Conservation (phyloP, 2,888 invertebrate species). For the Volucella bombylans region DNA sequence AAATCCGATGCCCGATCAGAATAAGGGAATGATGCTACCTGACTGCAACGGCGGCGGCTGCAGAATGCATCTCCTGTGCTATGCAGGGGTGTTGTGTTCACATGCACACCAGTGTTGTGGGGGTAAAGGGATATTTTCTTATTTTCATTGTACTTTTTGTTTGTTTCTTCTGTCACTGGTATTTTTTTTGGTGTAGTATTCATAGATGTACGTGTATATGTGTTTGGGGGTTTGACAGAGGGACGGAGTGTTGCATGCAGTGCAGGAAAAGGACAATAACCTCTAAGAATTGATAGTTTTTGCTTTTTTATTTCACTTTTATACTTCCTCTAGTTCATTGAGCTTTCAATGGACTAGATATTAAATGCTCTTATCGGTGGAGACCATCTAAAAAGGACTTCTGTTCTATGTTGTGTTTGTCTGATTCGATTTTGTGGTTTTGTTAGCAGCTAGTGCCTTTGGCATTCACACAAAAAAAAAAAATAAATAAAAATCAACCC, state of each 20-base stretch:
- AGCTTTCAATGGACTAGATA: constrained; percentile 48
- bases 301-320: constrained; percentile 40
- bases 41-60: not conserved
- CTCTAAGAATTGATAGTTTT: constrained; percentile 65
- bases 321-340: constrained; percentile 59
- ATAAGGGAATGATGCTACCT: constrained; percentile 10
- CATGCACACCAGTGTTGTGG: constrained; percentile 24
- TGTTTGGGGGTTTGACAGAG: not conserved
- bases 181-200: constrained; percentile 2
- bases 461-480: constrained; percentile 22
- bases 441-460: constrained; percentile 39
- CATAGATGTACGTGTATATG: not conserved
- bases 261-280: constrained; percentile 67
- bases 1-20: constrained; percentile 18
- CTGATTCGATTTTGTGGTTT: constrained; percentile 70
- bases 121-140: constrained; percentile 31
- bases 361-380: constrained; percentile 1
- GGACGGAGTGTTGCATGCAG: constrained; percentile 36
- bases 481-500: constrained; percentile 15
- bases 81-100: not conserved
- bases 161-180: too few species aligned
- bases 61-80: constrained; percentile 16
- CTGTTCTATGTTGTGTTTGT: constrained; percentile 23
- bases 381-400: too few species aligned
- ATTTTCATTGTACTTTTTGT: constrained; percentile 9